Evolutionary conservation across 2,888 invertebrate species (phyloP), one percentile per base, ranked within the genome.

Genomic region (Dromius quadrimaculatus): DNA sequence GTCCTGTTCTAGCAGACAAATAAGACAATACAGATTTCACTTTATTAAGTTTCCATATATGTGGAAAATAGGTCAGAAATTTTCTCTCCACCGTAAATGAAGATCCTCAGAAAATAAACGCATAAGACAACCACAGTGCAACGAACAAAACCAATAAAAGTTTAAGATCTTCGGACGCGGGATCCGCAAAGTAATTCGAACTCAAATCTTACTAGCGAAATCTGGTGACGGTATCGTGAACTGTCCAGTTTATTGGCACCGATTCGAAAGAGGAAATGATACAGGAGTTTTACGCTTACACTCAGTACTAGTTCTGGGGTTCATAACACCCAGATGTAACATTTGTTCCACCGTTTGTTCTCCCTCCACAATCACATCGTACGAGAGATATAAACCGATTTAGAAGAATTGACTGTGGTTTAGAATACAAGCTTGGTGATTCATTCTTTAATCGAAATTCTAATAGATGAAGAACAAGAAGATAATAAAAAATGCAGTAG

Each of bases 51-150:
- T 68, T 34, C 19, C 41, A 45, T 36, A 45, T 68, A 59, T 32
- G 57, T 17, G 23, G 43, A 68, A 68, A 68, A 68, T 68, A 45
- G 68, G 68, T 68, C 68, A 68, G 38, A 54, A 17, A 65, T 59
- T 32, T 54, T 38, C 59, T 45, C 45, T 68, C 32, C 68, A 41
- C 68, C 45, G 32, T 59, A 68, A 68, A 68, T 68, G 68, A 68
- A 68, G 68, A 59, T 59, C 68, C 59, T 68, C 43, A 59, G 59
- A 59, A 68, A 68, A 68, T 68, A 68, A 68, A 68, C 57, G 59
- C 59, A 59, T 34, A 45, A 34, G 59, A 43, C 41, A 43, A 41
- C 43, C 43, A 54, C 23, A 65, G 54, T 50, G 20, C 38, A 50
- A 17, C 20, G 36, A 57, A 22, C 43, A 68, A 68, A 68, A 68